Base-by-base conservation (phyloP, 2,797 vertebrate species). In the Phalloptychus januarius region DNA sequence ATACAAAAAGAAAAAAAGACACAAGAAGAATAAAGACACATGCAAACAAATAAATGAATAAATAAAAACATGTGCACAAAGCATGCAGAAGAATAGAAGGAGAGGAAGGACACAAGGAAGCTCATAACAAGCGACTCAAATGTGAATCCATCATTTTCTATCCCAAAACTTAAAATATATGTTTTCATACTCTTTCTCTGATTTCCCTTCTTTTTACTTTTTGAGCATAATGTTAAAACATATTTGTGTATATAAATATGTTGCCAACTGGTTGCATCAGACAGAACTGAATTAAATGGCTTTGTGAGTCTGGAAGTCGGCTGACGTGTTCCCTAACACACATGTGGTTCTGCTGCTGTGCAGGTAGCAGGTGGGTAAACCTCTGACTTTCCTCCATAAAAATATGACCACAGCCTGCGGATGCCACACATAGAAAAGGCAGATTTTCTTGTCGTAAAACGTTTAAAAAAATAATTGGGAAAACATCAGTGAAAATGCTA, bases 361-460 rank as follows among this genome's bases (percentile, higher is more conserved):
- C 67, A 75, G 75, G 70, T 81, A 52, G 87, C 31, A 54, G 82
- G 90, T 70, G 42, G 76, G 75, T 84, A 72, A 82, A 83, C 79
- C 85, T 83, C 77, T 50, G 72, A 36, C 81, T 44, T 77, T 88
- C 85, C 84, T 89, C 88, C 88, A 85, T 81, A 75, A 61, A 74
- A 87, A 80, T 72, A 71, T 25, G 77, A 67, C 83, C 63, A 63
- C 82, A 54, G 78, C 81, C 74, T 25, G 50, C 56, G 45, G 79
- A 58, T 52, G 67, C 58, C 75, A 52, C 75, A 67, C 61, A 77
- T 76, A 77, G 25, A 44, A n/a, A 8, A 73, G 40, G 46, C 71
- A 36, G 40, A 42, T 71, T 75, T 79, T 67, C 38, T 78, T 54
- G 38, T 12, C 40, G 18, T 25, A 33, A 74, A 44, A 45, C 15